These are phyloP conservation scores for Zaprionus vittiger DNA, from an alignment of 1,140 invertebrate species.

Conservation along the genomic window DNA sequence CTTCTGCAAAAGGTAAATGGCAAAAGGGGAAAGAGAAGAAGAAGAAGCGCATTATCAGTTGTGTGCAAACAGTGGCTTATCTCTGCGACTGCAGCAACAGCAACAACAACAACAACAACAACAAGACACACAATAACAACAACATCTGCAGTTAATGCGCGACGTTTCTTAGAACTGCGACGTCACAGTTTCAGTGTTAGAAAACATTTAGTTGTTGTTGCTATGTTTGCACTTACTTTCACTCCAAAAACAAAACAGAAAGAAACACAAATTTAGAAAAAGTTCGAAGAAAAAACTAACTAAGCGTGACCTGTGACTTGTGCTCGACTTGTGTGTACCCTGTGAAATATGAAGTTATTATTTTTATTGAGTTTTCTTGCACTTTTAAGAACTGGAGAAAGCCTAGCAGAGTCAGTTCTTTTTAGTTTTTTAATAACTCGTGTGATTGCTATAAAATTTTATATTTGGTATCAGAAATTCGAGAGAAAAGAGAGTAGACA, in stretches of 20 bases:
- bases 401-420: no score
- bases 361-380: not conserved
- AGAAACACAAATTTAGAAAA: constrained; percentile 33
- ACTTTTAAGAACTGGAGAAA: no score
- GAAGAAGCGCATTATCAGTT: constrained; percentile 43
- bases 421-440: not conserved
- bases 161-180: constrained; percentile 41
- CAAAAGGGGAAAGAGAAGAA: not conserved
- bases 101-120: not conserved
- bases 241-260: constrained; percentile 35
- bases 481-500: no score
- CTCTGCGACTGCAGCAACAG: constrained; percentile 5
- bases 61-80: constrained; percentile 57
- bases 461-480: not conserved
- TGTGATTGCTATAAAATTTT: not conserved
- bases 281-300: not conserved
- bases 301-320: not conserved
- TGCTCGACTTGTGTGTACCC: not conserved
- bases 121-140: not conserved
- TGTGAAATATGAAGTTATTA: not conserved
- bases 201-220: constrained; percentile 43
- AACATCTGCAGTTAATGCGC: constrained; percentile 30
- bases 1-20: constrained; percentile 61
- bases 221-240: constrained; percentile 56
- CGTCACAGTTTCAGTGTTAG: constrained; percentile 26